These are phyloP conservation scores for Manis crassicaudata DNA, from an alignment of 2,797 vertebrate genomes.

Conservation along the genomic window DNA sequence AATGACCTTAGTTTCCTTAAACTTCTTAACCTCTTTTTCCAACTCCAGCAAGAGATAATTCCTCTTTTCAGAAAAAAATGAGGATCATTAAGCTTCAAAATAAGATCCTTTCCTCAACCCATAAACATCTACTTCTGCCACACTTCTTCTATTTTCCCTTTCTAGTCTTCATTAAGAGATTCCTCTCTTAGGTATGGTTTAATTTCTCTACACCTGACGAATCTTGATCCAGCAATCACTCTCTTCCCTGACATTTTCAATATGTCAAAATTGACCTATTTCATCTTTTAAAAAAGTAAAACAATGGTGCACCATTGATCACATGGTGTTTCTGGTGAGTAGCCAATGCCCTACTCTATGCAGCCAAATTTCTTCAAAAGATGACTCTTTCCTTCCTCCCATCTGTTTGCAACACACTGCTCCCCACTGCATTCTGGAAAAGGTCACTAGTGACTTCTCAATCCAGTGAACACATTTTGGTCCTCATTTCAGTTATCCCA, in stretches of 20 bases:
- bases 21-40: neutral
- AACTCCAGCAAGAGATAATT: neutral
- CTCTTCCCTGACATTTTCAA: neutral
- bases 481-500: neutral
- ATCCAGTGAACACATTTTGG: neutral
- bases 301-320: neutral
- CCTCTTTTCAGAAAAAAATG: neutral
- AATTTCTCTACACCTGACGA: neutral
- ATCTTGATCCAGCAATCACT: neutral
- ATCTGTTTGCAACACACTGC: neutral
- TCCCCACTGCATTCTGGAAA: neutral
- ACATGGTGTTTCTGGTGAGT: neutral
- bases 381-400: neutral
- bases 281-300: neutral
- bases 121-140: neutral
- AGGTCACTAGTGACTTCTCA: neutral
- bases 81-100: neutral
- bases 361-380: neutral
- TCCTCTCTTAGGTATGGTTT: neutral
- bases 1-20: neutral
- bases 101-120: neutral
- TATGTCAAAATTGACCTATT: neutral
- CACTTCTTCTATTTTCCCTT: neutral
- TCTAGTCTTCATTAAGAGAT: neutral
- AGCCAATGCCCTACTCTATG: neutral